phyloP scores from a whole-genome alignment of 2,888 invertebrate species.

The Cryptus armator region DNA sequence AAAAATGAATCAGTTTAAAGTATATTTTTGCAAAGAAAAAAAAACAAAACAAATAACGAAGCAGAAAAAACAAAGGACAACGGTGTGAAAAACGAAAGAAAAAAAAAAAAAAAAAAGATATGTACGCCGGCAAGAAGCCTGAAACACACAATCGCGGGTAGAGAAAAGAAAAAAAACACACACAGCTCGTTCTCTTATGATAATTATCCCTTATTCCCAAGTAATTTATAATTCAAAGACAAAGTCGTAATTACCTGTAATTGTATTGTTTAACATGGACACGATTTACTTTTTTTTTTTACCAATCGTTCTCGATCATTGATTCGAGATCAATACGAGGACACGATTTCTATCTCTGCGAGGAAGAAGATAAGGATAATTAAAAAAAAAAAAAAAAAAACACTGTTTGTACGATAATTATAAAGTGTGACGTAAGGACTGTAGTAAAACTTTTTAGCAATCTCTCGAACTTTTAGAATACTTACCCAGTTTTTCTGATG shows the following conservation, averaged over 20 bases:
- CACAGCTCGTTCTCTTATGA: slow-evolving; percentile 5
- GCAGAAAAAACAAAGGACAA: slow-evolving; percentile 14
- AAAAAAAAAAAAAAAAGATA: slow-evolving; percentile 9
- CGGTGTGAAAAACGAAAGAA: neutral
- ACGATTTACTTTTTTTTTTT: slow-evolving; percentile 8
- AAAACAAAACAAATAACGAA: too few species aligned
- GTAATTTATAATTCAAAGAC: slow-evolving; percentile 49
- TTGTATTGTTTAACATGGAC: slow-evolving; percentile 27
- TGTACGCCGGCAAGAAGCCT: neutral
- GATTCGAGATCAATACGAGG: slow-evolving; percentile 19
- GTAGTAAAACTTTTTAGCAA: slow-evolving; percentile 47
- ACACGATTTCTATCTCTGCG: slow-evolving; percentile 38
- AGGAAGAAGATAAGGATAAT: slow-evolving; percentile 20
- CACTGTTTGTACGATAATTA: slow-evolving; percentile 45
- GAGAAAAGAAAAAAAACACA: neutral
- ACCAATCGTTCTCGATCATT: slow-evolving; percentile 7
- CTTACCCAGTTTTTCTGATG: slow-evolving; percentile 57
- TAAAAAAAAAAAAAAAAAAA: slow-evolving; percentile 10
- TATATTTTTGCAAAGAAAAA: slow-evolving; percentile 56
- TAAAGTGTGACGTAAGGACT: slow-evolving; percentile 49
- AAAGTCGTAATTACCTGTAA: slow-evolving; percentile 41
- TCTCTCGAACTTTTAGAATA: slow-evolving; percentile 52
- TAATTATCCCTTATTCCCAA: slow-evolving; percentile 20
- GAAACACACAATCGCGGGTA: slow-evolving; percentile 14
- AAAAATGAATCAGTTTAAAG: slow-evolving; percentile 36